A percentile compares a stretch with the other conserved stretches of the same genome.
phyloP scores from a whole-genome alignment of 2,797 vertebrate species.

The Hyperoplus lanceolatus region DNA sequence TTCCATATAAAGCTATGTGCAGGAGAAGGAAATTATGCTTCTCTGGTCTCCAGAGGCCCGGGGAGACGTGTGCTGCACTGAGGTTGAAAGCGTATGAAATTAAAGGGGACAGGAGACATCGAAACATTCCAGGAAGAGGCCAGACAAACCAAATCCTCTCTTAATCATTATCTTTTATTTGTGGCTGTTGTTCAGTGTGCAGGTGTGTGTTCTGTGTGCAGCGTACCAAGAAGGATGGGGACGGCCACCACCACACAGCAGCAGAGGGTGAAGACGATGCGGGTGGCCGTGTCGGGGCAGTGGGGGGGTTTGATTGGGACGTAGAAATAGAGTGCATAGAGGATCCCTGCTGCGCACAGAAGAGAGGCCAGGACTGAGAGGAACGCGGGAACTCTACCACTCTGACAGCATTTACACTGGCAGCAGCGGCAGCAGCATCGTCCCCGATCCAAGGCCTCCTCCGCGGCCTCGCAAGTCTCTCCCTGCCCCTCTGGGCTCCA shows the following conservation, averaged over 20 bases:
- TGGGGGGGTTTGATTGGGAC: constrained; percentile 78
- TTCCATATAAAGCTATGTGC: constrained; percentile 76
- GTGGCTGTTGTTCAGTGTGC: neutral
- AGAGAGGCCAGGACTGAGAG: constrained; percentile 79
- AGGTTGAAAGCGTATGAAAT: constrained; percentile 69
- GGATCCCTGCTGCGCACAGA: constrained; percentile 76
- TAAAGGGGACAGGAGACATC: constrained; percentile 72
- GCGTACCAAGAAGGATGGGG: constrained; percentile 83
- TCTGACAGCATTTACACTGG: constrained; percentile 74
- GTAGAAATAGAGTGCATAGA: constrained; percentile 83
- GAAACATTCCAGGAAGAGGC: constrained; percentile 75
- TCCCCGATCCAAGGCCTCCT: constrained; percentile 37
- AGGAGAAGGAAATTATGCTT: constrained; percentile 71
- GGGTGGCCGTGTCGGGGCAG: constrained; percentile 74
- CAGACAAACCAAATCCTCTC: constrained; percentile 73
- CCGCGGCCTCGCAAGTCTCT: constrained; percentile 47
- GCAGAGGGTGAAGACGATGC: constrained; percentile 80
- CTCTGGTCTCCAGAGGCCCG: constrained; percentile 55
- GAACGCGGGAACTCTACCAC: constrained; percentile 72
- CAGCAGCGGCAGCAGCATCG: constrained; percentile 68
- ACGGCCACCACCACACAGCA: constrained; percentile 80
- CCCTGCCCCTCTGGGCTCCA: constrained; percentile 60
- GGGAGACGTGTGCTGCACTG: constrained; percentile 63
- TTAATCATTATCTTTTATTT: constrained; percentile 66
- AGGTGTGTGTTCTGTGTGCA: constrained; percentile 14